These are phyloP conservation scores for Plusia festucae DNA, from an alignment of 2,888 invertebrate genomes.

Conservation along the genomic window DNA sequence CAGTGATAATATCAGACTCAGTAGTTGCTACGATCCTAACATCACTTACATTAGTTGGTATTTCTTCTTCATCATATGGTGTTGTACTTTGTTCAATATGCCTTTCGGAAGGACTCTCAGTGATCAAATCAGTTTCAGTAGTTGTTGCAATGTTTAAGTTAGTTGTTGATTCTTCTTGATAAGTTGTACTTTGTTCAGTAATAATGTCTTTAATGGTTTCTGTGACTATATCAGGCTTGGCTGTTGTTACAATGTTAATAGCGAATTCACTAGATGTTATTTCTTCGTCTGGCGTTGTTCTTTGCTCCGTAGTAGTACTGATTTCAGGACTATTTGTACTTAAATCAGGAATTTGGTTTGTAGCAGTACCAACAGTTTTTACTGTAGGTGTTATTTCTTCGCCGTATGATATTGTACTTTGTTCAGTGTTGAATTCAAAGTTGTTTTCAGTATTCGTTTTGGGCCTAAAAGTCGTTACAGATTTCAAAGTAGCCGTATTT, in stretches of 20 bases:
- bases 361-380: neutral
- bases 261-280: neutral
- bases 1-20: neutral
- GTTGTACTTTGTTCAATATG: neutral
- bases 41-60: neutral
- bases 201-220: neutral
- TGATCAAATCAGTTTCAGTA: neutral
- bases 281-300: neutral
- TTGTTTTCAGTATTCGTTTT: conserved; percentile 6
- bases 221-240: neutral
- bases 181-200: neutral
- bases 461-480: neutral
- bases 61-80: neutral
- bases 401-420: neutral
- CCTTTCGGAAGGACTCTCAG: neutral
- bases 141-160: neutral
- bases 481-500: neutral
- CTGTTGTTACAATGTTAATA: neutral
- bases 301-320: too few species aligned
- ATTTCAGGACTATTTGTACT: neutral
- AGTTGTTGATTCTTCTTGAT: neutral
- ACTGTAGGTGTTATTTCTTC: neutral
- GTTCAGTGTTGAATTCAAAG: neutral
- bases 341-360: neutral
- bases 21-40: neutral